Base-by-base conservation (phyloP, 2,797 vertebrate genomes). In the Hirundo rustica region DNA sequence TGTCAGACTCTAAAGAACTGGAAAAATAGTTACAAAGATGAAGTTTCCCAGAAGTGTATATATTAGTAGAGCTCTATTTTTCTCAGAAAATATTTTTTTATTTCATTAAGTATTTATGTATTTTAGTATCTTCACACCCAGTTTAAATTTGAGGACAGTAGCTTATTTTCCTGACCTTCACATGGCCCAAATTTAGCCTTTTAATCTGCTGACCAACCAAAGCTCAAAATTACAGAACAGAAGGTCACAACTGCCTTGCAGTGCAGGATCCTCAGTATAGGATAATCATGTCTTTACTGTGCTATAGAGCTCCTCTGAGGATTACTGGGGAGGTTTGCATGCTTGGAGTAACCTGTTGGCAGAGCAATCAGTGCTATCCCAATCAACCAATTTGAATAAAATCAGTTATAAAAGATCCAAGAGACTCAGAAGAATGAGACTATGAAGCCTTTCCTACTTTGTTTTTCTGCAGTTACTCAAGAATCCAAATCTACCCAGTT, bases 151-250 rank as follows among this genome's bases (percentile, higher is more conserved):
- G 65, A 68, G n/a, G 20, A 80, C 34, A 11, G 23, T 36, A 84
- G n/a, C 44, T 86, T 89, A 38, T 62, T 83, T 95, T 86, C 47
- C 51, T 75, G 82, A 89, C 62, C 65, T 81, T 72, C 54, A 42
- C 13, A 44, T 7, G 42, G 27, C 58, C 62, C 73, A 92, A 70
- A 94, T 67, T 73, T 53, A 96, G 44, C 51, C 44, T 81, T 86
- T 94, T 93, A 90, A 86, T 89, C 82, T 57, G 7, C 76, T 92
- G 89, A 89, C 61, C 76, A 80, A 26, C 51, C 6, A 13, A 88
- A 90, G 36, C 48, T 78, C 62, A 66, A 95, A 93, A 95, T 11
- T 81, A 77, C 36, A 84, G 85, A 83, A 61, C 29, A 91, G 66
- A 55, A 92, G 55, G 81, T 95, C 60, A 85, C 45, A 89, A 60